Evolutionary conservation across 1,140 invertebrate genomes (phyloP).

Genomic region (Atta cephalotes): DNA sequence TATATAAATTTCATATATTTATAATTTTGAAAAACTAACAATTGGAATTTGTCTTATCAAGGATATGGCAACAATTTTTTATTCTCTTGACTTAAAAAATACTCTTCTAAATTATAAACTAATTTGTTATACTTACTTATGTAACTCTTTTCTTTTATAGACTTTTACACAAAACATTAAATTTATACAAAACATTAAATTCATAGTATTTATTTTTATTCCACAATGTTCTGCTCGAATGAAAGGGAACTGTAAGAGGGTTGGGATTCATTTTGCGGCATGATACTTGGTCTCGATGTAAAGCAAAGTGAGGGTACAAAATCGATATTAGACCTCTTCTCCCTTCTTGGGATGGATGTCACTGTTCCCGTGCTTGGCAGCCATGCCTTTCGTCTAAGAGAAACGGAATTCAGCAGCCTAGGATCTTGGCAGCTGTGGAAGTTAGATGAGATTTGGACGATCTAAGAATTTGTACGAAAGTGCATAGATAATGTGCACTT

Average conservation of each 20-base stretch:
- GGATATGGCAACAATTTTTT: background rate
- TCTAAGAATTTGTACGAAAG: constrained; percentile 31
- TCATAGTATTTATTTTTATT: constrained; percentile 9
- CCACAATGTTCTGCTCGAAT: background rate
- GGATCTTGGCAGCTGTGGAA: constrained; percentile 17
- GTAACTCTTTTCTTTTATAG: background rate
- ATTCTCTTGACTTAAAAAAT: background rate
- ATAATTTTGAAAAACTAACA: background rate
- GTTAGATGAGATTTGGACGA: constrained; percentile 16
- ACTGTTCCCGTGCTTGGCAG: constrained; percentile 78
- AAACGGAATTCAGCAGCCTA: constrained; percentile 33
- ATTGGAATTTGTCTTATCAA: background rate
- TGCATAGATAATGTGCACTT: background rate
- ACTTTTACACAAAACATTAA: background rate
- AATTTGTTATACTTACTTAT: background rate
- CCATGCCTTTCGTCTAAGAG: constrained; percentile 66
- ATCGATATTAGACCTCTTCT: constrained; percentile 78
- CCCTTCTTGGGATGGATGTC: constrained; percentile 75
- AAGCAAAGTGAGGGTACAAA: constrained; percentile 73
- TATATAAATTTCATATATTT: background rate
- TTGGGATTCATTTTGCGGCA: constrained; percentile 51
- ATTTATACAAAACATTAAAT: background rate
- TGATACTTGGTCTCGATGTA: constrained; percentile 42
- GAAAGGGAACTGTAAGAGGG: constrained; percentile 41
- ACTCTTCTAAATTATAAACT: background rate